phyloP scores from a whole-genome alignment of 2,888 invertebrate species.

The Pediacus dermestoides region DNA sequence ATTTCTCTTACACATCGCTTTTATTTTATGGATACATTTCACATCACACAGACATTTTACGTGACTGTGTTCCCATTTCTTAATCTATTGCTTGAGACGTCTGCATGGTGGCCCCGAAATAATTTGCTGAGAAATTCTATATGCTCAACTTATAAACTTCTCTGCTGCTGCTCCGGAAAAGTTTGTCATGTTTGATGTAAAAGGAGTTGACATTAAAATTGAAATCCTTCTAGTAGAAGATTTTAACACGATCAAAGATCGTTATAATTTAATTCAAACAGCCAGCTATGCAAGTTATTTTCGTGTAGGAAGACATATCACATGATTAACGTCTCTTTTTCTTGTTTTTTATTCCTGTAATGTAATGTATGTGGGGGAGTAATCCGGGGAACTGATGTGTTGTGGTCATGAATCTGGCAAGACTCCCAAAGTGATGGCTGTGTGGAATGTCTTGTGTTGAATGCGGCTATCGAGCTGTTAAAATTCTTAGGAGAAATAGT shows the following conservation, averaged over 20 bases:
- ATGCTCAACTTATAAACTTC: slow-evolving; percentile 49
- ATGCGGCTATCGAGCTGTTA: slow-evolving; percentile 41
- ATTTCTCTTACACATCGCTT: too few relatives aligned
- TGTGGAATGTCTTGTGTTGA: slow-evolving; percentile 43
- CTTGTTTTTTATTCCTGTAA: too few relatives aligned
- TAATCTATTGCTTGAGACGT: slow-evolving; percentile 46
- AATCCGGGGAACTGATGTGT: slow-evolving; percentile 17
- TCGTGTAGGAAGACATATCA: too few relatives aligned
- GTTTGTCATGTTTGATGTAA: slow-evolving; percentile 50
- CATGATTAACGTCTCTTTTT: too few relatives aligned
- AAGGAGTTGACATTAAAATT: slow-evolving; percentile 52
- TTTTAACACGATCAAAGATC: slow-evolving; percentile 50
- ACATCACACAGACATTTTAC: slow-evolving; percentile 38
- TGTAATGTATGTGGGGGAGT: too few relatives aligned
- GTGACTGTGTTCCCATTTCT: slow-evolving; percentile 45
- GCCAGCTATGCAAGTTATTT: slow-evolving; percentile 34
- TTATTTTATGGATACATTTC: slow-evolving; percentile 34
- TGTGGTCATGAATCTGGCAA: slow-evolving; percentile 35
- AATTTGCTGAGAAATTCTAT: slow-evolving; percentile 48
- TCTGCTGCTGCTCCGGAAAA: slow-evolving; percentile 29
- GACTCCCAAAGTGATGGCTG: slow-evolving; percentile 34
- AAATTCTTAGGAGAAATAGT: slow-evolving; percentile 46
- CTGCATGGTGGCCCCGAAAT: slow-evolving; percentile 46
- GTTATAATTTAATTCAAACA: slow-evolving; percentile 44
- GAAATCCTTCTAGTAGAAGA: slow-evolving; percentile 48